Percentiles rank a stretch among this genome's conserved stretches.
These are phyloP conservation scores for Tauraco erythrolophus DNA, from an alignment of 2,113 vertebrate species.

Conservation along the genomic window DNA sequence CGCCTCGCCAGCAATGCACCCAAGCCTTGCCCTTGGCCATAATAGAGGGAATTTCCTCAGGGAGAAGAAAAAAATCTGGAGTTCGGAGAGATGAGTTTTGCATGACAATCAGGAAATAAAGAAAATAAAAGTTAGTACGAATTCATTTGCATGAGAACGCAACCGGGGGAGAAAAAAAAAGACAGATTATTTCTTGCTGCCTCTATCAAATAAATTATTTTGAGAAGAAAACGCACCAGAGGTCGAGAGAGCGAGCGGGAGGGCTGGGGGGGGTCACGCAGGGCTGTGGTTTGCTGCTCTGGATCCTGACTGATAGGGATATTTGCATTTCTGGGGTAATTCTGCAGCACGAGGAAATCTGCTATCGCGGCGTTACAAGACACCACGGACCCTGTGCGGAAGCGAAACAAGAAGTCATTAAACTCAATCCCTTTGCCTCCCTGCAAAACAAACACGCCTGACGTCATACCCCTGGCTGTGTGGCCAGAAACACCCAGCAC, in stretches of 20 bases:
- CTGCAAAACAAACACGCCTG: slow-evolving; percentile 42
- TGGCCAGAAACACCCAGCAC: not conserved
- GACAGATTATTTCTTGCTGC: slow-evolving; percentile 11
- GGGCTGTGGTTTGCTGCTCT: not conserved
- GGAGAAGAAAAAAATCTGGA: not conserved
- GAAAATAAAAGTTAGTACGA: slow-evolving; percentile 43
- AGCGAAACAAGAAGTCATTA: slow-evolving; percentile 46
- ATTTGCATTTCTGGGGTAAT: slow-evolving; percentile 31
- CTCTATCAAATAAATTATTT: slow-evolving; percentile 47
- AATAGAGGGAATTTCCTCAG: not conserved
- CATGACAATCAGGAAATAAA: slow-evolving; percentile 35
- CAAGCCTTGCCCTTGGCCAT: not conserved
- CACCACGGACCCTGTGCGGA: not conserved
- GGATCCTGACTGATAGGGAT: slow-evolving; percentile 26
- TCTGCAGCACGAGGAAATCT: not conserved
- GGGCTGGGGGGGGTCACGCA: slow-evolving; percentile 4
- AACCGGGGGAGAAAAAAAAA: not conserved
- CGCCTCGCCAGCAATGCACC: not conserved
- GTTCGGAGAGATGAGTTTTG: slow-evolving; percentile 24
- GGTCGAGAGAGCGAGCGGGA: not conserved
- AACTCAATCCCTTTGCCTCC: slow-evolving; percentile 54
- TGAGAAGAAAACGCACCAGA: slow-evolving; percentile 26
- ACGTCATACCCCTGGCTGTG: not conserved
- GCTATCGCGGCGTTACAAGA: slow-evolving; percentile 59
- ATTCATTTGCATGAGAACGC: slow-evolving; percentile 22